Base-by-base conservation (phyloP, 1,140 invertebrate species). In the Hetaerina americana region DNA sequence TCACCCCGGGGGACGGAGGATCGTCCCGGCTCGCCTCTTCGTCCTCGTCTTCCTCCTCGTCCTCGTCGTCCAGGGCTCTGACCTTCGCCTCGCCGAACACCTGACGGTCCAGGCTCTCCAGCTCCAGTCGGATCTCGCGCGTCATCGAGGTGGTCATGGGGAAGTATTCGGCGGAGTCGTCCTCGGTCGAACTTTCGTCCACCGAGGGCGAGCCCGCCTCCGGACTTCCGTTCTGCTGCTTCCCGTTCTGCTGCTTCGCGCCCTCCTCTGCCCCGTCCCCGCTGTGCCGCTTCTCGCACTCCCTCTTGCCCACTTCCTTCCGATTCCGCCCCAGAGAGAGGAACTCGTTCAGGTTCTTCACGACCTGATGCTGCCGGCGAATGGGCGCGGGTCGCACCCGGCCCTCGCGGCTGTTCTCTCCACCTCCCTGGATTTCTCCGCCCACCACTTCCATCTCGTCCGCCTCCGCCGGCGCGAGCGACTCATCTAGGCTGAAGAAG, bases 131-230 rank as follows among this genome's bases (percentile, higher is more conserved):
- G 75, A 93, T 81, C 79, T 93, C 92, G 76, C 90, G 84, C 0
- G 91, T 93, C 80, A 93, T 90, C 0, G 91, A 91, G 0, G 90
- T 93, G 1, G 90, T 92, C 88, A 94, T 91, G 10, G 92, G 92
- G 78, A 90, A 90, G 80, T 92, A 94, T 77, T 93, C 91, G 40
- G 85, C 82, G 0, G 88, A 88, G 81, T 92, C 91, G 76, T 94
- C 91, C 40, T 57, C 40, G 2, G 29, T 57, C 22, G 40, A 57
- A 10, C 40, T 57, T 57, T 57, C 40, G 15, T 57, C 40, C 10
- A 57, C 40, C 1, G 40, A 18, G 15, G 40, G 40, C 3, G 40
- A 57, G 15, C 22, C 40, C 2, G 40, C 22, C 15, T 57, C 40
- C 15, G 40, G 40, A 10, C 40, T 57, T 12, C 15, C 22, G n/a